These are phyloP conservation scores for Pelecanoides urinatrix DNA, from an alignment of 2,113 vertebrate genomes.

Conservation along the genomic window DNA sequence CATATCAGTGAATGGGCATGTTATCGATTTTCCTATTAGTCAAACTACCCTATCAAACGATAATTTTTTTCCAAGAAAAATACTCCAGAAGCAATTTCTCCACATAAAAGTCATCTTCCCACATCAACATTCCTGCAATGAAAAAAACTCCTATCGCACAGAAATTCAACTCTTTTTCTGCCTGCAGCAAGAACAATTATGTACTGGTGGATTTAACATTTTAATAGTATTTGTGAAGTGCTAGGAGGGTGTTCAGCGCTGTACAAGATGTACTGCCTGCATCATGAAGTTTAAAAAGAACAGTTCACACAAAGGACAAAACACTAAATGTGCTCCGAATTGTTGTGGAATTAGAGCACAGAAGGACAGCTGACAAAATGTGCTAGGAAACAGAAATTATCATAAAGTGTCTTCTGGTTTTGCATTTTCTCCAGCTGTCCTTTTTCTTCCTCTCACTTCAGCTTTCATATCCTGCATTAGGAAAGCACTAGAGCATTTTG, in stretches of 20 bases:
- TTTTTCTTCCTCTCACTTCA: not conserved
- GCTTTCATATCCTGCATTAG: not conserved
- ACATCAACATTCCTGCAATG: not conserved
- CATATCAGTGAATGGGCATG: not conserved
- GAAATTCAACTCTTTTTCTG: not conserved
- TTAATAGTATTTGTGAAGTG: not conserved
- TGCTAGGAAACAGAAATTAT: not conserved
- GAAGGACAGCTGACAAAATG: not conserved
- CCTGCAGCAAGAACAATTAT: not conserved
- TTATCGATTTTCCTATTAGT: not conserved
- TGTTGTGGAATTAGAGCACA: not conserved
- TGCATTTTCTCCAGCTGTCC: not conserved
- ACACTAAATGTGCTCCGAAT: not conserved
- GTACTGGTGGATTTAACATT: not conserved
- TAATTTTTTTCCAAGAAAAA: not conserved
- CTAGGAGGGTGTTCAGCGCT: not conserved
- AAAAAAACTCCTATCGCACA: not conserved
- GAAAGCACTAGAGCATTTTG: not conserved
- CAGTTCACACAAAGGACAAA: conserved; percentile 13
- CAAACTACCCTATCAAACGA: not conserved
- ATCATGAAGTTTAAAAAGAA: not conserved
- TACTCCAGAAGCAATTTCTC: not conserved
- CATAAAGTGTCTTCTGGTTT: not conserved
- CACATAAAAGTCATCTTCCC: not conserved
- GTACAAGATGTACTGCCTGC: not conserved